Percentiles rank a stretch among this genome's conserved stretches.
Evolutionary conservation across 2,888 invertebrate species (phyloP).

Genomic region (Papilio protenor): DNA sequence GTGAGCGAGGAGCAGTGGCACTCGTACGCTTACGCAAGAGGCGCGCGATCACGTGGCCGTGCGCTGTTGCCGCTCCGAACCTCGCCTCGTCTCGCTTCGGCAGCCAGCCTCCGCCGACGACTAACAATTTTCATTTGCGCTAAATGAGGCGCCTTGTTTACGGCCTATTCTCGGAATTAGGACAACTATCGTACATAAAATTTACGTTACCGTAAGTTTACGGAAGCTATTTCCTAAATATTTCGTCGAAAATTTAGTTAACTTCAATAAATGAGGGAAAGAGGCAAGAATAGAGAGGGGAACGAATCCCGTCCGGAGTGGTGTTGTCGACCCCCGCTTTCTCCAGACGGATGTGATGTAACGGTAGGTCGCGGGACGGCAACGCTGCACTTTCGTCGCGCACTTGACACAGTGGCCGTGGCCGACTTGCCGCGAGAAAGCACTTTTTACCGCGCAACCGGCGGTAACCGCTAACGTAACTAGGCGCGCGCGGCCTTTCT

Average conservation of each 20-base stretch:
- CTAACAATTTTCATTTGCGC: constrained; percentile 79
- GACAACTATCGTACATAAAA: constrained; percentile 63
- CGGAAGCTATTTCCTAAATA: constrained; percentile 48
- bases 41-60: constrained; percentile 78
- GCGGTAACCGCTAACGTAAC: constrained; percentile 77
- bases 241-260: not conserved
- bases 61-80: constrained; percentile 76
- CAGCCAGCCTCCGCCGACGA: constrained; percentile 68
- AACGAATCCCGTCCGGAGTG: constrained; percentile 51
- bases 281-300: constrained; percentile 33
- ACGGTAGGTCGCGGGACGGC: constrained; percentile 62
- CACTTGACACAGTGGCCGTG: constrained; percentile 85
- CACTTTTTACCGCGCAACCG: constrained; percentile 76
- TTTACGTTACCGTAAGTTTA: constrained; percentile 52
- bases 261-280: not conserved
- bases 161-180: constrained; percentile 75
- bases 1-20: constrained; percentile 62
- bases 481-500: constrained; percentile 77
- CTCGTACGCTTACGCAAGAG: constrained; percentile 82
- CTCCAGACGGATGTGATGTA: constrained; percentile 81
- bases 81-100: constrained; percentile 68
- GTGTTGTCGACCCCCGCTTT: constrained; percentile 78
- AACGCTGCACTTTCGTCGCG: constrained; percentile 82
- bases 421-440: constrained; percentile 82
- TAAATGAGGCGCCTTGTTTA: constrained; percentile 78